Evolutionary conservation across 2,888 invertebrate species (phyloP).

Genomic region (Ichneumoninae sp.): DNA sequence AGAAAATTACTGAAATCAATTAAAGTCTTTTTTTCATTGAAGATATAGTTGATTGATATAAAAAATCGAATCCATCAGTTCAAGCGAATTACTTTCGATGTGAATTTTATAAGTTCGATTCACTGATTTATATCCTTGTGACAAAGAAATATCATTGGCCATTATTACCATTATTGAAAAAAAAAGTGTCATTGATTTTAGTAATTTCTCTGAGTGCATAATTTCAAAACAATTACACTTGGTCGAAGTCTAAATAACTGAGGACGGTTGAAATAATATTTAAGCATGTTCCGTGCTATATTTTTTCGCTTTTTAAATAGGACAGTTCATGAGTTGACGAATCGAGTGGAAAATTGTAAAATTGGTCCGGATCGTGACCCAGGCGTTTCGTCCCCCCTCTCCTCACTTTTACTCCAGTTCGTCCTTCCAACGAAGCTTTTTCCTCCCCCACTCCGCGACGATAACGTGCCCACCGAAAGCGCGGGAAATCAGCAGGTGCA

Average conservation of each 20-base stretch:
- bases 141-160: neutral
- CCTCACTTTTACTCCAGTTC: neutral
- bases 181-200: neutral
- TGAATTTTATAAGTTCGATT: neutral
- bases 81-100: no score
- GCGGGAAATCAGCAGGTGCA: slow-evolving; percentile 77
- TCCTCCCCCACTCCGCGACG: slow-evolving; percentile 29
- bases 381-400: neutral
- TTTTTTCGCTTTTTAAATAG: neutral
- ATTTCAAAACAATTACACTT: neutral
- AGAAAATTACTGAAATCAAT: neutral
- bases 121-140: neutral
- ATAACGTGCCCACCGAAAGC: slow-evolving; percentile 62
- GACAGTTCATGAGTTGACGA: neutral
- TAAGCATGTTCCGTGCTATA: neutral
- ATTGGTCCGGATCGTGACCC: neutral
- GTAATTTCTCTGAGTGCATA: neutral
- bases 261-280: neutral
- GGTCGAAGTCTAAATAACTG: neutral
- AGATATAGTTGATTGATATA: neutral
- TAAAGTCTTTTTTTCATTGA: neutral
- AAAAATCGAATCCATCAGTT: neutral
- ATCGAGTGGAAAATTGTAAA: neutral
- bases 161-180: neutral
- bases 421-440: slow-evolving; percentile 1